Evolutionary conservation across 1,140 invertebrate genomes (phyloP).

Genomic region (Portunus trituberculatus): DNA sequence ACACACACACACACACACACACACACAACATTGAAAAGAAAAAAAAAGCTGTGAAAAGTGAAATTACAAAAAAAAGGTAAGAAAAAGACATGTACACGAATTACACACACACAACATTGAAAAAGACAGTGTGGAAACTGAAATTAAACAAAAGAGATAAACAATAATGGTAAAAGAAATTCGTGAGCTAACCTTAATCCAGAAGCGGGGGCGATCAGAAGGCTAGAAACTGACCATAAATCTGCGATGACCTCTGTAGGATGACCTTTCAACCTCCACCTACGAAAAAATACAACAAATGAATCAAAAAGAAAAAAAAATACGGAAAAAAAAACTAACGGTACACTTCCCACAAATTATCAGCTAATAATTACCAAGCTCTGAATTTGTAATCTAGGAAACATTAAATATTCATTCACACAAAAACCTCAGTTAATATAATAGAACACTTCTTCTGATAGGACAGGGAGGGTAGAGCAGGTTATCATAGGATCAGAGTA

Average conservation of each 20-base stretch:
- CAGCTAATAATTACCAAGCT: background rate
- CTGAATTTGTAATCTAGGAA: background rate
- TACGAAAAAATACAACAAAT: background rate
- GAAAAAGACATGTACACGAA: too few species aligned
- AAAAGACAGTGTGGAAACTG: background rate
- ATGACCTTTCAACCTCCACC: background rate
- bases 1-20: too few species aligned
- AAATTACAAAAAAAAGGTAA: too few species aligned
- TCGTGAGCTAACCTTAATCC: background rate
- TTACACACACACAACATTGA: too few species aligned
- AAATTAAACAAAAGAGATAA: background rate
- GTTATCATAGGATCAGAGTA: background rate
- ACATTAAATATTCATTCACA: background rate
- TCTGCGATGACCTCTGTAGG: background rate
- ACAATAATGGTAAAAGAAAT: background rate
- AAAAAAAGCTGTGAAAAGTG: too few species aligned
- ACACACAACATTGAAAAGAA: too few species aligned
- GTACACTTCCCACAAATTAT: background rate
- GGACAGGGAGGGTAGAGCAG: background rate
- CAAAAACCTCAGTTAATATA: slow-evolving; percentile 13
- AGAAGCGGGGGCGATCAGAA: background rate
- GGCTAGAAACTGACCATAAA: background rate
- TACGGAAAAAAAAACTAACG: background rate
- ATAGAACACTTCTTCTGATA: background rate
- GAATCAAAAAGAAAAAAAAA: background rate